Evolutionary conservation across 2,113 vertebrate genomes (phyloP).

Genomic region (Cariama cristata): DNA sequence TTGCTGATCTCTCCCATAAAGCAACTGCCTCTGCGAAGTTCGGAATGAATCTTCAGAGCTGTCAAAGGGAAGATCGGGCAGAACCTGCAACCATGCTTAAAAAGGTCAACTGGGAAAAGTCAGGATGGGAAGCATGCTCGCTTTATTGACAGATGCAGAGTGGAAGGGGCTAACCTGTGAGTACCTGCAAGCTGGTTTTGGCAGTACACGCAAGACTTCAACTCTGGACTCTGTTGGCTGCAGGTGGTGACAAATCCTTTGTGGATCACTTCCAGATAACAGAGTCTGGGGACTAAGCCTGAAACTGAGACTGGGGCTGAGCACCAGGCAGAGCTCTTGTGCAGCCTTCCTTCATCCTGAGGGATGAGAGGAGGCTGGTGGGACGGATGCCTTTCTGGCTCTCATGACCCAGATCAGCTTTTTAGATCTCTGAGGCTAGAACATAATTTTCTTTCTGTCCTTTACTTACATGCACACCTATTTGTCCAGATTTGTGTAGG

Average conservation of each 20-base stretch:
- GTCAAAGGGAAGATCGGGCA: slow-evolving; percentile 17
- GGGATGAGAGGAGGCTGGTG: background rate
- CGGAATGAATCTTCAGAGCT: slow-evolving; percentile 46
- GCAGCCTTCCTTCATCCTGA: background rate
- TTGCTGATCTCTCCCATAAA: slow-evolving; percentile 23
- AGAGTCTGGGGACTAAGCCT: background rate
- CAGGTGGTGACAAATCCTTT: background rate
- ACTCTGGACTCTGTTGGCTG: background rate
- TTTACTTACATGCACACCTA: background rate
- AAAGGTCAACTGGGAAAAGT: slow-evolving; percentile 67
- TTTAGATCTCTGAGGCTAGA: background rate
- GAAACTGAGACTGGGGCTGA: background rate
- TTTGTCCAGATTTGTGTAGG: background rate
- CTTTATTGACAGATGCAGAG: slow-evolving; percentile 31
- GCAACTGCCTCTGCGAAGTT: background rate
- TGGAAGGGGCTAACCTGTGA: background rate
- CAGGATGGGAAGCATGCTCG: background rate
- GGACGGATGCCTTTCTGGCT: background rate
- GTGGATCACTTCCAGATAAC: background rate
- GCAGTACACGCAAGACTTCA: background rate
- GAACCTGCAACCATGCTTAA: background rate
- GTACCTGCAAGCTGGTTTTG: background rate
- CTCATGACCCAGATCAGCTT: background rate
- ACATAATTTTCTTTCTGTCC: background rate
- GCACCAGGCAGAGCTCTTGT: background rate